Percentiles rank a stretch among this genome's conserved stretches.
phyloP scores from a whole-genome alignment of 2,797 vertebrate genomes.

The Tapirus indicus region DNA sequence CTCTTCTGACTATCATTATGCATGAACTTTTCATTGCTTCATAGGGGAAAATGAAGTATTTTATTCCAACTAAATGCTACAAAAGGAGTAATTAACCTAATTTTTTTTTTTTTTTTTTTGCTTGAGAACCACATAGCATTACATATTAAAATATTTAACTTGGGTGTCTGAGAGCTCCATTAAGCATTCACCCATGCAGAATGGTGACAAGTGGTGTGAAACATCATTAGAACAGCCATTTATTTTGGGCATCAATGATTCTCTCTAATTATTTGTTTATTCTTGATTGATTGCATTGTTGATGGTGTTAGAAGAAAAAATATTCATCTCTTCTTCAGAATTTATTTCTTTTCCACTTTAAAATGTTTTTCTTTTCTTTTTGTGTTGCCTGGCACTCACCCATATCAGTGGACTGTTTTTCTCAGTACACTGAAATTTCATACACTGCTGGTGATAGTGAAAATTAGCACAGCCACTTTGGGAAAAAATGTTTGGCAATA shows the following conservation, averaged over 20 bases:
- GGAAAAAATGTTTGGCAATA: neutral
- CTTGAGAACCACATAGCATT: slow-evolving; percentile 60
- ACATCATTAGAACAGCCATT: slow-evolving; percentile 39
- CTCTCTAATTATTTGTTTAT: slow-evolving; percentile 46
- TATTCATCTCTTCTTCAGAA: neutral
- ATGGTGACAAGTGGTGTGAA: slow-evolving; percentile 42
- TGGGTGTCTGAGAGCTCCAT: slow-evolving; percentile 14
- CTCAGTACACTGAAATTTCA: neutral
- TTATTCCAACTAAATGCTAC: slow-evolving; percentile 61
- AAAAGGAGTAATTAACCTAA: slow-evolving; percentile 57
- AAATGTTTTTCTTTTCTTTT: neutral
- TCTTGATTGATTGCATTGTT: slow-evolving; percentile 58
- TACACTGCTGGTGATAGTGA: neutral
- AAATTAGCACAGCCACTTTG: neutral
- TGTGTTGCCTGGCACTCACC: neutral
- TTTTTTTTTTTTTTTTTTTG: slow-evolving; percentile 62
- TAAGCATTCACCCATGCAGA: slow-evolving; percentile 43
- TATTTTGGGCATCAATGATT: slow-evolving; percentile 9
- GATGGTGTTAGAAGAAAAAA: slow-evolving; percentile 26
- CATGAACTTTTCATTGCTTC: slow-evolving; percentile 67
- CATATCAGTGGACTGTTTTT: neutral
- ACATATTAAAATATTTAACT: slow-evolving; percentile 68
- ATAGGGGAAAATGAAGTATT: slow-evolving; percentile 34
- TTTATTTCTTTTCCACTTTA: neutral
- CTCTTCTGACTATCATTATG: slow-evolving; percentile 38